These are phyloP conservation scores for Anoura caudifer DNA, from an alignment of 2,113 vertebrate species.

Conservation along the genomic window DNA sequence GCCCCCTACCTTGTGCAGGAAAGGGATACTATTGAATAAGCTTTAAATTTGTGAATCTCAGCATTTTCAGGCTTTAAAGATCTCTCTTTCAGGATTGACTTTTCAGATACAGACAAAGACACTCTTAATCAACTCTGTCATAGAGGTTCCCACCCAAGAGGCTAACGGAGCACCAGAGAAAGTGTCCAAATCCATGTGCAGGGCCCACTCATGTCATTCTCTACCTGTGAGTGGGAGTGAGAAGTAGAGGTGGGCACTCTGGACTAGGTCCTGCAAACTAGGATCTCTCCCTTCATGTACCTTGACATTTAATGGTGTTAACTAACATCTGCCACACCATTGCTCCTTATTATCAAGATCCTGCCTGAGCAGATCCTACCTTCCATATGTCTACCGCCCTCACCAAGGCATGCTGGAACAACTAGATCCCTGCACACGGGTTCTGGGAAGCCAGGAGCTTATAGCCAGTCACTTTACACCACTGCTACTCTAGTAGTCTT, in stretches of 20 bases:
- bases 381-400: not conserved
- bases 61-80: not conserved
- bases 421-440: not conserved
- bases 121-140: not conserved
- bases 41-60: not conserved
- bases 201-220: not conserved
- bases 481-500: too few species aligned
- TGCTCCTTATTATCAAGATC: too few species aligned
- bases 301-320: not conserved
- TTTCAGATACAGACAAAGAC: not conserved
- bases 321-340: not conserved
- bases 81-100: not conserved
- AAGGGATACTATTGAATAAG: not conserved
- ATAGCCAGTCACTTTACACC: not conserved
- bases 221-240: not conserved
- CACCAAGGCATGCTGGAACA: not conserved
- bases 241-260: not conserved
- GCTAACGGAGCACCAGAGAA: not conserved
- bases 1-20: not conserved
- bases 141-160: not conserved
- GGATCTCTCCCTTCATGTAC: not conserved
- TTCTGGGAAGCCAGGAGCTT: not conserved
- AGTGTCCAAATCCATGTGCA: not conserved
- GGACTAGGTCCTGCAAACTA: not conserved
- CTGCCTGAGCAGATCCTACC: not conserved